Percentiles rank a stretch among this genome's conserved stretches.
These are phyloP conservation scores for Trogon melanurus DNA, from an alignment of 2,113 vertebrate species.

Conservation along the genomic window DNA sequence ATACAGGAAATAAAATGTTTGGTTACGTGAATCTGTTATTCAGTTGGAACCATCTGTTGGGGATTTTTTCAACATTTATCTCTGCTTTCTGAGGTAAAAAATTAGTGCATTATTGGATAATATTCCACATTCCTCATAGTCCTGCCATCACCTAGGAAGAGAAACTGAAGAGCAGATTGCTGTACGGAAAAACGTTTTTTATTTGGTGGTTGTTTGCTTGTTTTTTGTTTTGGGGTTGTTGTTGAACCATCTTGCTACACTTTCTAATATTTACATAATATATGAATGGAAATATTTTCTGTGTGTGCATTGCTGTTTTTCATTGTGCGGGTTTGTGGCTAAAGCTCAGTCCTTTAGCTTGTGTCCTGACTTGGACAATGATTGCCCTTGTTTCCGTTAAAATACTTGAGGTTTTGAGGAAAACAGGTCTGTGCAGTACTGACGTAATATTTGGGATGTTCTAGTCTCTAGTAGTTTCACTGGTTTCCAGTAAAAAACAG, in stretches of 20 bases:
- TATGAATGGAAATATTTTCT: rapidly evolving
- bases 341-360: neutral
- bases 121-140: neutral
- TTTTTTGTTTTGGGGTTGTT: too few species aligned
- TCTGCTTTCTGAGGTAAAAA: conserved; percentile 9
- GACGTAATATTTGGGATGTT: neutral
- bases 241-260: neutral
- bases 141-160: neutral
- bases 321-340: neutral
- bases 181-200: neutral
- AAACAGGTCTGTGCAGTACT: neutral
- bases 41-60: neutral
- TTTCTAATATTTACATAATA: neutral
- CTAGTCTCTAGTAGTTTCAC: neutral
- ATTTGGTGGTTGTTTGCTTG: too few species aligned
- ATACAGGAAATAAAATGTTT: conserved; percentile 63
- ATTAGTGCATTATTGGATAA: neutral
- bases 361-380: neutral
- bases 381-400: neutral
- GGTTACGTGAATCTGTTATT: conserved; percentile 57
- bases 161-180: neutral
- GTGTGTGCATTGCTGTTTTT: neutral
- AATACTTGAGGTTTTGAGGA: neutral
- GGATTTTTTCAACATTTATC: neutral
- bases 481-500: neutral